Base-by-base conservation (phyloP, 2,797 vertebrate genomes). In the Pangasius larnaudii region DNA sequence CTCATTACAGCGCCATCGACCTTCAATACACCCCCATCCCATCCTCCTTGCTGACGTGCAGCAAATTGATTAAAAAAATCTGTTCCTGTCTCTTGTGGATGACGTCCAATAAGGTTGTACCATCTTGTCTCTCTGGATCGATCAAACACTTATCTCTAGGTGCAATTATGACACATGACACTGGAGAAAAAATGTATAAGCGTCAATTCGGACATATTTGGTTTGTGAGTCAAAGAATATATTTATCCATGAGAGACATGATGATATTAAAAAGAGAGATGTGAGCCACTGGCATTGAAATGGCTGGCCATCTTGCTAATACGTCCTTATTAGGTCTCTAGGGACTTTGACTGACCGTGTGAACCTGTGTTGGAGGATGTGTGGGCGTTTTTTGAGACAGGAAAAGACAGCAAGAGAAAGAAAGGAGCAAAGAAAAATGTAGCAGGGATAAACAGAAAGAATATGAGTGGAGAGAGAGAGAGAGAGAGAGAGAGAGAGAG, bases 41-140 rank as follows among this genome's bases (percentile, higher is more conserved):
- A 30, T 83, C 16, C 30, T 63, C 58, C 63, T 39, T 59, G 51
- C 59, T 82, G 42, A 78, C 13, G 13, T 56, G 56, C 27, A 36
- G 51, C 33, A 39, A 59, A 59, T 81, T 61, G 56, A 81, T 61
- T 19, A 27, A 59, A 91, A 71, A 84, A 88, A 77, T 90, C 86
- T 24, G 88, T 91, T 93, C 91, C 91, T 88, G 89, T 92, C 89
- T 90, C 63, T 51, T 86, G 89, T 86, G 86, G 92, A 92, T 89
- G 83, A 90, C 88, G 84, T 85, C 71, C 90, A 91, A 90, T 79
- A 91, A 56, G n/a, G 36, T 63, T 74, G 39, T 56, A 11, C 42
- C 11, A 33, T 18, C 67, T 36, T 85, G 88, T 91, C 87, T 88
- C 53, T 19, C 16, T 61, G 8, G 63, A 92, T 90, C 85, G 71